phyloP scores from a whole-genome alignment of 2,797 vertebrate species.

The Megaceryle alcyon region DNA sequence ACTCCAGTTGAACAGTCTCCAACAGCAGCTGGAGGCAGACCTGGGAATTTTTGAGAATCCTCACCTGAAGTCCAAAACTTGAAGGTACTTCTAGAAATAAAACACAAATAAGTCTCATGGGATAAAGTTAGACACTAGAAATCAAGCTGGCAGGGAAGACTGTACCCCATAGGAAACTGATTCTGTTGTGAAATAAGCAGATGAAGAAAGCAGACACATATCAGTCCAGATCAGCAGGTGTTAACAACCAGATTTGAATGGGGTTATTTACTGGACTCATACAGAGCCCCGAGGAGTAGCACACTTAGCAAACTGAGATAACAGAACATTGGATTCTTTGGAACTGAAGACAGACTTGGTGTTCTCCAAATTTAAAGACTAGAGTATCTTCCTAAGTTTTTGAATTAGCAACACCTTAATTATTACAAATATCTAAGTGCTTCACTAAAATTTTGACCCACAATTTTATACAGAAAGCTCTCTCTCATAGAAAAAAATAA shows the following conservation, averaged over 20 bases:
- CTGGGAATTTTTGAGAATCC: neutral
- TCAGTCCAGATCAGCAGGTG: neutral
- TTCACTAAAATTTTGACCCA: neutral
- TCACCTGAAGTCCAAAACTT: neutral
- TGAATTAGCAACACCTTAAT: neutral
- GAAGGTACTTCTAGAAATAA: neutral
- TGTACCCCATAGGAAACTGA: neutral
- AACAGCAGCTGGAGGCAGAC: neutral
- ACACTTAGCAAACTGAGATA: neutral
- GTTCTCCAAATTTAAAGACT: neutral
- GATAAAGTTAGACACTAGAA: neutral
- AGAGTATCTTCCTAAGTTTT: neutral
- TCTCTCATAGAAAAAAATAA: neutral
- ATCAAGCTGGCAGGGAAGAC: neutral
- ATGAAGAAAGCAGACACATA: neutral
- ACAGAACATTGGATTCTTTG: neutral
- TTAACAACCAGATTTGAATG: neutral
- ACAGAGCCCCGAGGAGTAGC: fast-evolving
- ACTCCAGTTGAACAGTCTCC: neutral
- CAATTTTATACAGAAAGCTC: neutral
- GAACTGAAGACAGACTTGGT: neutral
- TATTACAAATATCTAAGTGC: neutral
- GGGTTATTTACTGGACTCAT: neutral
- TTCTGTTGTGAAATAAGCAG: neutral
- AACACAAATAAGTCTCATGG: neutral